These are phyloP conservation scores for Telenomus remus DNA, from an alignment of 1,140 invertebrate genomes.

Conservation along the genomic window DNA sequence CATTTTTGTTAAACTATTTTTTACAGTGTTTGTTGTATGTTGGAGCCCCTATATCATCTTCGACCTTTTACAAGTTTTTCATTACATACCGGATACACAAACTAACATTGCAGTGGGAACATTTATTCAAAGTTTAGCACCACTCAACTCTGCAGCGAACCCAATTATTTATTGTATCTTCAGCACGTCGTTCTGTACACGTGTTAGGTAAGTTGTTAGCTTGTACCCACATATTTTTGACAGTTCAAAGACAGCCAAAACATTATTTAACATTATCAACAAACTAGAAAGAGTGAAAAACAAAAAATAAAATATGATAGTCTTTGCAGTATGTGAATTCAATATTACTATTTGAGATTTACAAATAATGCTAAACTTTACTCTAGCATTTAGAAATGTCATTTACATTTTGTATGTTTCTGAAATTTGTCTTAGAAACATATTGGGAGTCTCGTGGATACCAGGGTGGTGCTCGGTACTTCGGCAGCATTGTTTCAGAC, in stretches of 20 bases:
- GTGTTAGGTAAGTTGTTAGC: conserved; percentile 82
- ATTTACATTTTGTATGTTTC: too few relatives aligned
- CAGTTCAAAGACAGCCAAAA: neutral
- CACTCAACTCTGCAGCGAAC: conserved; percentile 95
- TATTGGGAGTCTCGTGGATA: conserved; percentile 70
- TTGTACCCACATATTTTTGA: too few relatives aligned
- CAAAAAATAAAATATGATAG: too few relatives aligned
- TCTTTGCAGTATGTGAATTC: too few relatives aligned
- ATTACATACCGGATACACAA: conserved; percentile 86
- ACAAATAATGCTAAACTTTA: too few relatives aligned
- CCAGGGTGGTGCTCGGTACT: conserved; percentile 67
- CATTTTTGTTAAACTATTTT: too few relatives aligned
- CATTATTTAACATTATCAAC: neutral
- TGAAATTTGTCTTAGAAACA: conserved; percentile 70
- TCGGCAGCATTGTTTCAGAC: conserved; percentile 70
- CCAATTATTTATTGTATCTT: conserved; percentile 97
- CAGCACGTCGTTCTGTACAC: conserved; percentile 90
- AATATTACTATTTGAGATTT: too few relatives aligned
- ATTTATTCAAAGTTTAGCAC: conserved; percentile 94
- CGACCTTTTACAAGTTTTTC: conserved; percentile 93
- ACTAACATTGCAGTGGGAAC: conserved; percentile 89
- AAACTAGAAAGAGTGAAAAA: too few relatives aligned
- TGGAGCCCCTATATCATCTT: conserved; percentile 98
- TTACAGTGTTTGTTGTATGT: conserved; percentile 96
- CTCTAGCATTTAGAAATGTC: too few relatives aligned